Evolutionary conservation across 2,797 vertebrate species (phyloP), one percentile per base, ranked within the genome.

Genomic region (Takifugu ocellatus): DNA sequence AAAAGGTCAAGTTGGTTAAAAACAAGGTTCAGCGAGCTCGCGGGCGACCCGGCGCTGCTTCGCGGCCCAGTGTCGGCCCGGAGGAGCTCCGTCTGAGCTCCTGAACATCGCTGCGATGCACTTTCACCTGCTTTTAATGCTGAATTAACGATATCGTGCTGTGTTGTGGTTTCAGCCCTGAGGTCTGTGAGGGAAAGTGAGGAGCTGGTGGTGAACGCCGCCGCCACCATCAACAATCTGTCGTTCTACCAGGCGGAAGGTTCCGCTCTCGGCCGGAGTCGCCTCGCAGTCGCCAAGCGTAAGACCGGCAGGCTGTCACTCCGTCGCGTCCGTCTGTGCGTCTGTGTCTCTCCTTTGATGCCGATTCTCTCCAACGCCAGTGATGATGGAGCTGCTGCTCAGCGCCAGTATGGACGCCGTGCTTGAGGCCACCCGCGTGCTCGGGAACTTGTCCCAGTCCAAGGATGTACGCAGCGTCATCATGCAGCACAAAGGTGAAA

Each of bases 371-470:
- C 21, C 57, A 24, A 12, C 17, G 8, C 4, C 39, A 98, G 96
- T 94, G 84, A 90, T 97, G 80, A 58, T 95, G 76, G 94, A 92
- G 83, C 79, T 97, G 70, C 54, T 98, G 64, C 81, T 94, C 75
- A 93, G 93, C 82, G 86, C 89, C 75, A 95, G 85, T 61, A 94
- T 92, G 92, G 93, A 93, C 16, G 92, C 91, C 52, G 82, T 96
- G 79, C 85, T 98, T 24, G 97, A 98, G 83, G 95, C 94, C 53
- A 89, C 91, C 6, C 92, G 94, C 39, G 95, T 95, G 26, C 96
- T 95, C 68, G 96, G 96, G 67, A 98, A 98, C 87, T 86, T 98
- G 81, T 95, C 96, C 6, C 94, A 89, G 56, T 89, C 92, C 68
- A 84, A 78, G 58, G 93, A 94, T 43, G 89, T 97, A 70, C 91